Base-by-base conservation (phyloP, 2,888 invertebrate species). In the Drosophila koepferae region DNA sequence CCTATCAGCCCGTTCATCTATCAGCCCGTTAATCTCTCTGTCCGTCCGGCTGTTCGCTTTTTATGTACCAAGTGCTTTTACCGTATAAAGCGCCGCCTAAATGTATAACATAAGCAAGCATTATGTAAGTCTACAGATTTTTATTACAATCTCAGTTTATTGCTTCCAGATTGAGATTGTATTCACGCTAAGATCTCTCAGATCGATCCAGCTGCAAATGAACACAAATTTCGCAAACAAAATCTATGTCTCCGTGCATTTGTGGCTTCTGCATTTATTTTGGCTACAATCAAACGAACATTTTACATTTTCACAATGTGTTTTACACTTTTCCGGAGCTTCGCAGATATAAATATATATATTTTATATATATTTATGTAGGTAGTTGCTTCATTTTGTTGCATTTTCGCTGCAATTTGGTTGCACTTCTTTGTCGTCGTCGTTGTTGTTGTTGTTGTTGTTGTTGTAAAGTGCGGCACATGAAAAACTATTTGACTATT, bases 401-500 rank as follows among this genome's bases (percentile, higher is more conserved):
- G 20, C n/a, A n/a, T 31, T 63, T 63, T 48, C 44, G 61, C n/a
- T 44, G 61, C 61, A 63, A 60, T 60, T 63, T 31, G 63, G 62
- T 20, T 31, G 63, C 18, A 18, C 36, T 16, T 20, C 36, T 20
- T 44, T 8, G 41, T 61, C 14, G 14, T 44, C 6, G 41, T 61
- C 14, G 14, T 28, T 28, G 28, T 28, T 23, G 23, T 20, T 43
- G 38, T 31, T 48, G 38, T 31, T 51, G 61, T 49, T 51, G 8
- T 12, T 51, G 63, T 69, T 73, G 82, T 72, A 51, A 72, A 79
- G 74, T 72, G 80, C 56, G 73, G 72, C 64, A 69, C 77, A 68
- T 74, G 68, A 74, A 82, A 74, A 88, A 86, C 86, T 82, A 81
- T 86, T 86, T 86, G 87, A 81, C 84, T 82, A 86, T 82, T 86